Percentiles rank a stretch among this genome's conserved stretches.
These are phyloP conservation scores for Oopsacas minuta DNA, from an alignment of 37 sponge, comb jelly and placozoan genomes.

Conservation along the genomic window DNA sequence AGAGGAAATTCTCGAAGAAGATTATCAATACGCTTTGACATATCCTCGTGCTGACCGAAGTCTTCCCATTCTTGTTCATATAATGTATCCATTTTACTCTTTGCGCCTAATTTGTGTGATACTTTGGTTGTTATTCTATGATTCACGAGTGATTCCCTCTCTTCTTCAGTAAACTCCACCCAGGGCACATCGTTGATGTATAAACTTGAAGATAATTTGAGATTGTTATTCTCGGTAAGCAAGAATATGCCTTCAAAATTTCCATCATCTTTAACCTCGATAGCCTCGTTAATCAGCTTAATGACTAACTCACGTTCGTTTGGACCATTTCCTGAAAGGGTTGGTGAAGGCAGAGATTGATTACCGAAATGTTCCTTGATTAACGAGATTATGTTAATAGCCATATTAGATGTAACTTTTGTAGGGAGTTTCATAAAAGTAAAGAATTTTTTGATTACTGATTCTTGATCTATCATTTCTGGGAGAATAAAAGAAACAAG, in stretches of 20 bases:
- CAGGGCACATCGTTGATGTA: background rate
- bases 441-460: background rate
- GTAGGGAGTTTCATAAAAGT: background rate
- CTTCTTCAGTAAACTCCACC: background rate
- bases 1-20: constrained; percentile 45
- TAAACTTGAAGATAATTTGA: background rate
- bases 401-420: background rate
- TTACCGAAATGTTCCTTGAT: background rate
- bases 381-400: background rate
- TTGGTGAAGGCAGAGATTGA: background rate
- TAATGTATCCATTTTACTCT: background rate
- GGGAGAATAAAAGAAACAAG: background rate
- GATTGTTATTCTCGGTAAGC: background rate
- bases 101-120: background rate
- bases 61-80: constrained; percentile 22
- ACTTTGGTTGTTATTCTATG: background rate
- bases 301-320: background rate
- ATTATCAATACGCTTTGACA: constrained; percentile 45
- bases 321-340: background rate
- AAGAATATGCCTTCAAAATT: background rate
- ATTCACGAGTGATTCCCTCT: background rate
- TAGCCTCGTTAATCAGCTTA: background rate
- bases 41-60: constrained; percentile 59
- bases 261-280: background rate
- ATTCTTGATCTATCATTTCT: background rate